Conservation (phyloP, 2,888 invertebrate species). For the Calliopum simillimum region DNA sequence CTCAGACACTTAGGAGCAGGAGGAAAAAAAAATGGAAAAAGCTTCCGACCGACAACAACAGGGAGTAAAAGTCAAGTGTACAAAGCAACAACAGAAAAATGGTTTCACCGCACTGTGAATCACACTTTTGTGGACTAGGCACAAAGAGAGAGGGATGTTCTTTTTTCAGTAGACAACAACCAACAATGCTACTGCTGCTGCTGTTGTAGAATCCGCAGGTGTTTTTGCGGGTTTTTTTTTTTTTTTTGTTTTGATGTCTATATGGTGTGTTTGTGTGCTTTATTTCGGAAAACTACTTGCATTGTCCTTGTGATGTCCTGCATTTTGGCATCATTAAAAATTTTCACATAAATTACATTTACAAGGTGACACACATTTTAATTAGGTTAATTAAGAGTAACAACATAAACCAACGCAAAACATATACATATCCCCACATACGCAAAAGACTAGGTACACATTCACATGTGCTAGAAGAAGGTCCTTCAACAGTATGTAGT, state of each 20-base stretch:
- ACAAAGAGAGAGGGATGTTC: not conserved
- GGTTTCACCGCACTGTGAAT: not conserved
- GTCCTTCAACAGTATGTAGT: constrained; percentile 3
- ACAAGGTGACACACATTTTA: constrained; percentile 33
- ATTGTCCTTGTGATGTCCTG: constrained; percentile 13
- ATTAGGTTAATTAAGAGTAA: constrained; percentile 31
- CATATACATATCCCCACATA: not conserved
- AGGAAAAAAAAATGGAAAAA: not conserved
- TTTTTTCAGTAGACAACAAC: not conserved
- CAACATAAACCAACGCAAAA: not conserved
- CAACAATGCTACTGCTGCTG: not conserved
- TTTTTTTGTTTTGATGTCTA: not conserved
- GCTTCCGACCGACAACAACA: not conserved
- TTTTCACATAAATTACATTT: constrained; percentile 29
- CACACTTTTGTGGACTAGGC: not conserved
- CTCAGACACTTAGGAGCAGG: not conserved
- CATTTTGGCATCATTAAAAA: constrained; percentile 21
- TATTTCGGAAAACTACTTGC: not conserved
- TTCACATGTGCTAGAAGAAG: not conserved
- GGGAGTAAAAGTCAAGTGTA: constrained; percentile 18
- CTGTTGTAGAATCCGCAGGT: constrained; percentile 12
- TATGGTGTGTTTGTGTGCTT: not conserved
- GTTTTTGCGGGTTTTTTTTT: constrained; percentile 1
- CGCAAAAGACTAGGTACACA: not conserved
- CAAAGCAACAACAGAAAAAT: not conserved